Conservation (phyloP, 2,888 invertebrate genomes). For the Hemaris fuciformis region DNA sequence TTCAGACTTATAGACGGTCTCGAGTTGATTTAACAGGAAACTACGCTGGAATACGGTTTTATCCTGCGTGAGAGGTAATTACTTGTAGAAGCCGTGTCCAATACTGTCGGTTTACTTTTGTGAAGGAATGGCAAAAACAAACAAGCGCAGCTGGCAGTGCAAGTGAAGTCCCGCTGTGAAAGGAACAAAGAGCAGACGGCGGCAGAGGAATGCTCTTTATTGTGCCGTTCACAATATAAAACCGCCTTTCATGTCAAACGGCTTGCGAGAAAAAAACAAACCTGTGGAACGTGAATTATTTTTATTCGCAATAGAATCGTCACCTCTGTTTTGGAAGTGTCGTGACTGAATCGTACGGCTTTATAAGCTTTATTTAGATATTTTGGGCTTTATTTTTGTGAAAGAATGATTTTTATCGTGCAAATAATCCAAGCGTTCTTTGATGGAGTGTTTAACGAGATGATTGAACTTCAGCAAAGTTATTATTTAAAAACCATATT, state of each 20-base stretch:
- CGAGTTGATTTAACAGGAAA: not conserved
- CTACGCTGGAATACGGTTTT: not conserved
- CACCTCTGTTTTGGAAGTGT: conserved; percentile 4
- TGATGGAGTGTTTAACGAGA: not conserved
- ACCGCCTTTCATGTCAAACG: conserved; percentile 43
- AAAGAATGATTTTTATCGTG: not conserved
- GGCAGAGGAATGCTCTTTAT: conserved; percentile 38
- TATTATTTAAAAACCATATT: too few species aligned
- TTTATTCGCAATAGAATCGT: conserved; percentile 12
- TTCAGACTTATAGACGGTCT: not conserved
- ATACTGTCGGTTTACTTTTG: conserved; percentile 7
- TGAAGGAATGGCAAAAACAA: conserved; percentile 23
- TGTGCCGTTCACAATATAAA: conserved; percentile 45
- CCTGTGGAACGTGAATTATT: conserved; percentile 21
- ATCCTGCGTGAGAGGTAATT: not conserved
- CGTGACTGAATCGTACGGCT: conserved; percentile 15
- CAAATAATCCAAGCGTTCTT: not conserved
- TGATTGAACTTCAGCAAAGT: not conserved
- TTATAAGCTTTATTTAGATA: not conserved
- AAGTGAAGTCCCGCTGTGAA: conserved; percentile 42
- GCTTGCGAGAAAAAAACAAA: conserved; percentile 33
- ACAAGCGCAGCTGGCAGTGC: conserved; percentile 33
- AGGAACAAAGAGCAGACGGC: conserved; percentile 43
- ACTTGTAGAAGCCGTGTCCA: not conserved
- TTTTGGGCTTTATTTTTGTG: not conserved